Evolutionary conservation across 2,113 vertebrate genomes (phyloP), one percentile per base, ranked within the genome.

Genomic region (Litocranius walleri): DNA sequence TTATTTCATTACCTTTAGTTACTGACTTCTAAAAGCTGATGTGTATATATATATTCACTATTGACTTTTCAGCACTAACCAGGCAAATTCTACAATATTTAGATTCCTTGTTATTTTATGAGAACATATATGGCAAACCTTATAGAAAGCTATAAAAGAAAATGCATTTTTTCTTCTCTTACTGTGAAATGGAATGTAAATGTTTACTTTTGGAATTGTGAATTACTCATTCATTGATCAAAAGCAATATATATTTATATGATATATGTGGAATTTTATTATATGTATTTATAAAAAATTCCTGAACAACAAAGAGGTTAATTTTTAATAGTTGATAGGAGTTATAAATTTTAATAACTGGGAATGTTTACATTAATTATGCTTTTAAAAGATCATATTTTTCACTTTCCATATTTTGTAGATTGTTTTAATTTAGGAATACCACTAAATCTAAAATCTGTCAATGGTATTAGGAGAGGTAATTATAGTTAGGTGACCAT

Each of bases 1-100:
- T 98, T 92, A 98, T 97, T 96, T 97, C 82, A 98, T 98, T 98
- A 98, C 97, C 90, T 92, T 98, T 98, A 97, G 92, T 97, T 95
- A 96, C 98, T 98, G 95, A 96, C 52, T 97, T 98, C 33, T 97
- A 97, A 98, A 98, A 98, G 62, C 29, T 98, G 77, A 98, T 96
- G 97, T 97, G 43, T 97, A 81, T 45, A 40, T 36, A 29, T 45
- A 54, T 97, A 94, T 48, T 91, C 16, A 64, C 95, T 97, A 95
- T 94, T 96, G 84, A 97, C 93, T 43, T 64, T 98, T 98, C 94
- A 89, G 90, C 43, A 40, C 89, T 27, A 96, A 77, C 36, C 30
- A 96, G 25, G 78, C 1, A 84, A 84, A 97, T 97, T 94, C 87
- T 90, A 97, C 97, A 97, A 88, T 95, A 94, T 97, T 91, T 93